Evolutionary conservation across 2,888 invertebrate genomes (phyloP), one percentile per base, ranked within the genome.

Genomic region (Abrostola triplasia): DNA sequence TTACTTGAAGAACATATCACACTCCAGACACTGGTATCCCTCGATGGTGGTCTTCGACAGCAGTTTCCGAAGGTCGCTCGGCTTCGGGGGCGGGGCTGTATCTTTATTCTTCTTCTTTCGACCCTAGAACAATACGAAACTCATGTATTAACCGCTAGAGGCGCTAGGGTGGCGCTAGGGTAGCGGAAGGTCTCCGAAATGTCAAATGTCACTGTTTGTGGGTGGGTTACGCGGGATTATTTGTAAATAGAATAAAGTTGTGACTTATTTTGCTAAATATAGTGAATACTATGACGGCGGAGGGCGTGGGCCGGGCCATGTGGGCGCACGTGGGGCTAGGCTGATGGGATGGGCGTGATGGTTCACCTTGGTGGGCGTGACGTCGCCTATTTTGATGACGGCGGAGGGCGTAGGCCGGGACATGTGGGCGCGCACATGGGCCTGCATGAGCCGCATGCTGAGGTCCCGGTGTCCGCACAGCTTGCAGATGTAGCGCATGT

Each of bases 1-100:
- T 88, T 55, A 94, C 94, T 93, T 93, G 75, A 94, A 94, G 72
- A 94, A 93, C 93, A 93, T 92, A 52, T 94, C 94, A 7, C 94
- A 94, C 40, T 94, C 94, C 1, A 94, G 62, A 51, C 94, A 94
- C 79, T 92, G 91, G 69, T 94, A 94, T 0, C 92, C 93, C 0
- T 93, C 92, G 8, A 94, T 94, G 0, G 93, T 93, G 0, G 93
- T 94, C 67, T 93, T 94, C 0, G 92, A 93, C 0, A 94, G 75
- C 4, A 94, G 77, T 49, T 90, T 93, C 12, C 94, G 79, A 0
- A 94, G 76, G 41, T 93, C 91, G 0, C 92, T 91, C 0, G 90
- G 90, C 24, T 90, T 90, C 0, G 89, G 87, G 0, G 86, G 79
- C 0, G 59, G 7, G 0, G 64, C 38, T 0, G 24, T 5, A 0